Conservation (phyloP, 1,140 invertebrate species). For the Meloidogyne exigua region DNA sequence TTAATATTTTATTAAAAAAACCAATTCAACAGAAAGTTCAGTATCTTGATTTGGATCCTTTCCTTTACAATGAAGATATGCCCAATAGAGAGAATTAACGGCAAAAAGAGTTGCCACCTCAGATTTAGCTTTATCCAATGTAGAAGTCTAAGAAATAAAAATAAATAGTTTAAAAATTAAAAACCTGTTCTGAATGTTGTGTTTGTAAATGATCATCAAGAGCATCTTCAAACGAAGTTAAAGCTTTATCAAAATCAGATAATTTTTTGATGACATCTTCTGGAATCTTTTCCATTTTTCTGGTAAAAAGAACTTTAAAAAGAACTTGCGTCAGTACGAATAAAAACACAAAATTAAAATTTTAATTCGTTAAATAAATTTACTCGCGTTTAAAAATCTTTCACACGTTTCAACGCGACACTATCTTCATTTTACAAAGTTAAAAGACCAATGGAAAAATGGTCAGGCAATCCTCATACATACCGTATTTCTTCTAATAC, state of each 20-base stretch:
- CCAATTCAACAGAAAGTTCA: conserved; percentile 15
- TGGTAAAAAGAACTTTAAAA: not conserved
- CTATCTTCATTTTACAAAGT: no score
- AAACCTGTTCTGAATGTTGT: not conserved
- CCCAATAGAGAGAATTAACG: conserved; percentile 22
- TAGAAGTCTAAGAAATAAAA: not conserved
- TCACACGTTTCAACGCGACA: no score
- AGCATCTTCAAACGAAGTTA: not conserved
- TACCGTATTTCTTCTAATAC: no score
- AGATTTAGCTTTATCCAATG: conserved; percentile 1
- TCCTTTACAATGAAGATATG: conserved; percentile 15
- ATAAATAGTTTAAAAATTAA: no score
- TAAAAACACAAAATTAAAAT: no score
- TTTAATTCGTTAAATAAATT: no score
- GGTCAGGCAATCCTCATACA: no score
- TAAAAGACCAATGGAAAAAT: no score
- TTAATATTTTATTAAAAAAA: not conserved
- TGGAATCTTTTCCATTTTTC: not conserved
- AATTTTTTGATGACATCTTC: not conserved
- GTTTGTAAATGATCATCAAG: not conserved
- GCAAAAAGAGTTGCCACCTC: conserved; percentile 14
- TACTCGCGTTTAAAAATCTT: no score
- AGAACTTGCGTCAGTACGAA: no score
- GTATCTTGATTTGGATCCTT: conserved; percentile 4
- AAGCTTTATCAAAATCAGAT: not conserved